Evolutionary conservation across 2,113 vertebrate species (phyloP).

Genomic region (Megaleporinus macrocephalus): DNA sequence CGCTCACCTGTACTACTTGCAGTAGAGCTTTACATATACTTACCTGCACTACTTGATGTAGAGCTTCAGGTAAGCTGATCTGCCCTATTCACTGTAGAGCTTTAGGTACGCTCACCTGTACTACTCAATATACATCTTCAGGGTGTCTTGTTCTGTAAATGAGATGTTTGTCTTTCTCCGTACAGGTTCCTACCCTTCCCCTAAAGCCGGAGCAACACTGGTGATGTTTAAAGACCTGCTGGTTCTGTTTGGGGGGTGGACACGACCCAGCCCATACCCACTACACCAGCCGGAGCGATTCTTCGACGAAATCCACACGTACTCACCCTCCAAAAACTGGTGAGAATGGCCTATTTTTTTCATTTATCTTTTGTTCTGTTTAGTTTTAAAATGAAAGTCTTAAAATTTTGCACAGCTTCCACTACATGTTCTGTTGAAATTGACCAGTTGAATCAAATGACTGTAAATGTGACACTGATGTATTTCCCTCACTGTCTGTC

Average conservation of each 20-base stretch:
- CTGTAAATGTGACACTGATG: too few species aligned
- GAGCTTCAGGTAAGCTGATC: too few species aligned
- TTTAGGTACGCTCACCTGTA: too few species aligned
- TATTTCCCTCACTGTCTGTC: neutral
- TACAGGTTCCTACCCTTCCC: slow-evolving; percentile 96
- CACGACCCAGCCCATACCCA: slow-evolving; percentile 94
- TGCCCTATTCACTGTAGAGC: neutral
- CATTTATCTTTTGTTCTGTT: neutral
- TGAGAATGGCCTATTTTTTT: slow-evolving; percentile 68
- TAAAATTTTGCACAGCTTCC: too few species aligned
- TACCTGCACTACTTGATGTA: too few species aligned
- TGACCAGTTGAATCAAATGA: too few species aligned
- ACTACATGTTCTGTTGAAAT: neutral
- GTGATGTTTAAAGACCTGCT: slow-evolving; percentile 96
- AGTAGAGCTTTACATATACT: slow-evolving; percentile 44
- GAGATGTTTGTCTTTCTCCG: neutral
- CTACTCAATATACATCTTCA: neutral
- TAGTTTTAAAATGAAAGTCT: too few species aligned
- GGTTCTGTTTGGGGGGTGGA: slow-evolving; percentile 98
- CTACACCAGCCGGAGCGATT: slow-evolving; percentile 97
- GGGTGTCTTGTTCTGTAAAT: neutral
- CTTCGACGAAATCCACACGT: slow-evolving; percentile 98
- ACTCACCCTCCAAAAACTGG: slow-evolving; percentile 98
- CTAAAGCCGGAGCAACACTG: slow-evolving; percentile 95
- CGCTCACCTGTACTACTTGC: too few species aligned